These are phyloP conservation scores for Bolinopsis microptera DNA, from an alignment of 37 sponge, comb jelly and placozoan genomes.

Conservation along the genomic window DNA sequence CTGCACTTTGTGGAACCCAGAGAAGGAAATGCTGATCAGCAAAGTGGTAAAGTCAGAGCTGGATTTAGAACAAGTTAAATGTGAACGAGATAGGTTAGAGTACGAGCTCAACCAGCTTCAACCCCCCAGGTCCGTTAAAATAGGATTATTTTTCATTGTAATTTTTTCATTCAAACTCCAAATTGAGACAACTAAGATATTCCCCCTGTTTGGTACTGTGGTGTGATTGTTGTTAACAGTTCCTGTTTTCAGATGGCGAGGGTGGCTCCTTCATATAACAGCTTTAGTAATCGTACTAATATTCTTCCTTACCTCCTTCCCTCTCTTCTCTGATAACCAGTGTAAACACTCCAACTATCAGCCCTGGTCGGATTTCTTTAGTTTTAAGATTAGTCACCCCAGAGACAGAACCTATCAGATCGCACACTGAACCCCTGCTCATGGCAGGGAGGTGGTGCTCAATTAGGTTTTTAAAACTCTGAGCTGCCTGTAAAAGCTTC, in stretches of 20 bases:
- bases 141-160: background rate
- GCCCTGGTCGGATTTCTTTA: background rate
- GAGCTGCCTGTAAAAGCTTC: background rate
- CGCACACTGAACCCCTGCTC: background rate
- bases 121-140: background rate
- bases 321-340: background rate
- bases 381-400: background rate
- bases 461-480: background rate
- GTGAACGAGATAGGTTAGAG: background rate
- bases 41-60: background rate
- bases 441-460: background rate
- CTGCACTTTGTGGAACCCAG: background rate
- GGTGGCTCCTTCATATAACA: background rate
- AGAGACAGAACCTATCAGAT: conserved; percentile 3
- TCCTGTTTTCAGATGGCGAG: background rate
- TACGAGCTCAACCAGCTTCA: background rate
- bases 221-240: no score
- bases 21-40: background rate
- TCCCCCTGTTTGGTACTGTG: background rate
- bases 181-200: background rate
- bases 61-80: background rate
- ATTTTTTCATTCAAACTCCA: background rate
- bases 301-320: background rate
- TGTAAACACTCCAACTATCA: background rate
- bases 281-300: background rate